Base-by-base conservation (phyloP, 1,140 invertebrate species). In the Heliconius hermathena region DNA sequence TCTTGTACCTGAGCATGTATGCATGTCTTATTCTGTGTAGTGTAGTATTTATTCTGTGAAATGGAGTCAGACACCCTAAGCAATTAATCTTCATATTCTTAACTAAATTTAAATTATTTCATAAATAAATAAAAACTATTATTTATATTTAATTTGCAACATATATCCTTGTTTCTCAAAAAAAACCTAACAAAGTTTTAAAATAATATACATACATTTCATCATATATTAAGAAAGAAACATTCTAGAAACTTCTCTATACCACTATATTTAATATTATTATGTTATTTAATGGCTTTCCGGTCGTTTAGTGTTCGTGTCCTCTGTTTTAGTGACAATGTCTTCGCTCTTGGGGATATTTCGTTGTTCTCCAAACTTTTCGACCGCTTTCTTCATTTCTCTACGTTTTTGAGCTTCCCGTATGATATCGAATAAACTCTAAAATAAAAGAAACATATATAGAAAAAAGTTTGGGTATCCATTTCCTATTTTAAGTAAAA, bases 361-460 rank as follows among this genome's bases (percentile, higher is more conserved):
- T 9, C 80, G 81, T 60, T 88, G 77, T 33, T 91, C 91, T 0
- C 81, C 85, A 20, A 88, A 87, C 60, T 92, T 91, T 73, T 88
- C 89, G 3, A 85, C 87, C 0, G 91, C 90, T 78, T 89, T 92
- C 78, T 91, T 94, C 88, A 90, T 88, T 52, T 92, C 91, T 38
- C 89, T 83, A 57, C 90, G 82, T 80, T 88, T 91, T 60, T 93
- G 93, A 52, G 91, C 93, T 78, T 94, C 93, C 54, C 91, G 86
- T 33, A 94, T 94, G 73, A 94, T 83, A 82, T 93, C 90, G 87
- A 90, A 93, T 87, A 94, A 83, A 86, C 88, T 89, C 93, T 94
- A 90, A 1, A 86, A 83, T 38, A 41, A 73, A 71, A 72, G 26
- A 77, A 38, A 20, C 4, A 20, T n/a, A 41, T 73, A 54, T 81